Conservation (phyloP, 2,113 vertebrate genomes). For the Rutilus rutilus region DNA sequence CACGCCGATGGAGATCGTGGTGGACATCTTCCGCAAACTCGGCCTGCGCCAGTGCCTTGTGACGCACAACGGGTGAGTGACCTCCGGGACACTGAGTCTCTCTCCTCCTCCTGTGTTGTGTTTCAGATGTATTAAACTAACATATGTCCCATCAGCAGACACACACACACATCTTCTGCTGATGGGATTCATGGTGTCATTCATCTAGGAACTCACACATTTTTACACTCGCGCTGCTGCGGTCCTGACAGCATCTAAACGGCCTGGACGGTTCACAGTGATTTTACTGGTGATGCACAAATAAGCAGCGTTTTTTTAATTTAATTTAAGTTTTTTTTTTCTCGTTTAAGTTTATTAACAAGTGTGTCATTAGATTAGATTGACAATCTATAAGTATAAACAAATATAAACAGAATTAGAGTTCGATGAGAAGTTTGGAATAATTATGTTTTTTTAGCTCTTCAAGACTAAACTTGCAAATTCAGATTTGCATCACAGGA, state of each 20-base stretch:
- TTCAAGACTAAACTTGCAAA: background rate
- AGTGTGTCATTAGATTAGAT: background rate
- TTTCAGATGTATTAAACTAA: constrained; percentile 18
- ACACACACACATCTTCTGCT: background rate
- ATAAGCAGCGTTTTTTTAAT: no score
- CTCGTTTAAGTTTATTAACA: background rate
- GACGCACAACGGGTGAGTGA: constrained; percentile 95
- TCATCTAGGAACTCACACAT: constrained; percentile 1
- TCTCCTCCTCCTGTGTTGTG: background rate
- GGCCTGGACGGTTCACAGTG: background rate
- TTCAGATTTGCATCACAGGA: background rate
- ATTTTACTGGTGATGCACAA: no score
- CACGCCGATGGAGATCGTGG: constrained; percentile 99
- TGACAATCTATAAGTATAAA: background rate
- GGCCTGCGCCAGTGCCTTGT: constrained; percentile 98
- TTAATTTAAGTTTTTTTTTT: no score
- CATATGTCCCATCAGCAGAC: background rate
- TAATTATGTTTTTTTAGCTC: background rate
- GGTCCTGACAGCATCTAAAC: background rate
- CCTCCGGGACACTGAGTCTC: background rate
- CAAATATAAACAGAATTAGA: background rate
- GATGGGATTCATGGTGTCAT: constrained; percentile 5
- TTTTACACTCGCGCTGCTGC: background rate
- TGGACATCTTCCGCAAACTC: constrained; percentile 98
- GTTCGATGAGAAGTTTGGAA: background rate